Evolutionary conservation across 2,888 invertebrate species (phyloP).

Genomic region (Archaeoteleia sp.): DNA sequence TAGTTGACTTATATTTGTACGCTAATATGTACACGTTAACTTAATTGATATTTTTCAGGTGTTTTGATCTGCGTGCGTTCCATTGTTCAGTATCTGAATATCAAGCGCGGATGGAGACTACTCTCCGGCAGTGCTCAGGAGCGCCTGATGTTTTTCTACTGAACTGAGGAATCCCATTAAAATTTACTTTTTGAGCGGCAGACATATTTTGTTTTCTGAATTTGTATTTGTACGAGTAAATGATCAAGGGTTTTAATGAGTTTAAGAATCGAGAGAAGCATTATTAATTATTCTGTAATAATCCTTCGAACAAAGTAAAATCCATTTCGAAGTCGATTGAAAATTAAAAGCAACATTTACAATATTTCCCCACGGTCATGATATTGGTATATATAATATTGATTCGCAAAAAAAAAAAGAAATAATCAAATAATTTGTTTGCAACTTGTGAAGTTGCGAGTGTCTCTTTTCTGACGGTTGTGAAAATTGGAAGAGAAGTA

Average conservation of each 20-base stretch:
- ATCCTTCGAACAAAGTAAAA: too few species aligned
- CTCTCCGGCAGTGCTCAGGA: slow-evolving; percentile 91
- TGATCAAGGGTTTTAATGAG: slow-evolving; percentile 32
- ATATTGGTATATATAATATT: too few species aligned
- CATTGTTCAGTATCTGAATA: slow-evolving; percentile 90
- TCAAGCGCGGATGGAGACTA: slow-evolving; percentile 91
- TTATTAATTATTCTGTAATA: too few species aligned
- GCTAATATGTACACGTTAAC: too few species aligned
- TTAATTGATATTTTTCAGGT: slow-evolving; percentile 78
- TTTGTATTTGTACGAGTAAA: slow-evolving; percentile 64
- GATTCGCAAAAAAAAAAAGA: slow-evolving; percentile 24
- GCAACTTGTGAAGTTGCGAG: slow-evolving; percentile 51
- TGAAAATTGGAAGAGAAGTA: neutral
- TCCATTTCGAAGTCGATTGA: too few species aligned
- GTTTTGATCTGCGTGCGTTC: slow-evolving; percentile 91
- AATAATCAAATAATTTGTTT: slow-evolving; percentile 32
- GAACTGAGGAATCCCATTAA: slow-evolving; percentile 58
- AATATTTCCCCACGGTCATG: too few species aligned
- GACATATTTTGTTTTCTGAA: slow-evolving; percentile 67
- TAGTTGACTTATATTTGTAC: too few species aligned
- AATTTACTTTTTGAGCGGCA: slow-evolving; percentile 62
- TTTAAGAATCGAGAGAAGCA: too few species aligned
- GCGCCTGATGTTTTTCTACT: slow-evolving; percentile 91
- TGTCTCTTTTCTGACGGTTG: slow-evolving; percentile 7
- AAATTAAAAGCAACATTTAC: too few species aligned